Base-by-base conservation (phyloP, 2,888 invertebrate genomes). In the Glaucopsyche alexis region DNA sequence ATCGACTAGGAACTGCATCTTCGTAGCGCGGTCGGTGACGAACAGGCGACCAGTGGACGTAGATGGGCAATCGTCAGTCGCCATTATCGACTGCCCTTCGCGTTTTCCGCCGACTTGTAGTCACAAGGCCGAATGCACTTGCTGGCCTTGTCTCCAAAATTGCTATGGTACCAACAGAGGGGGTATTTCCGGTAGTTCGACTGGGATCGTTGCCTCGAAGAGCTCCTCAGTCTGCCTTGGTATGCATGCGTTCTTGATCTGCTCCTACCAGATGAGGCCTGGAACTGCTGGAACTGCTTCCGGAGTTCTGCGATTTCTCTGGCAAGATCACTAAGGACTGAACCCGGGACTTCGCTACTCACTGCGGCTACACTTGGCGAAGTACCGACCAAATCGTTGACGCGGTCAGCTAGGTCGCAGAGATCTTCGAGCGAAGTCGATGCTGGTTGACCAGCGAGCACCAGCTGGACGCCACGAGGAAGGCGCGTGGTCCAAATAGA, bases 21-120 rank as follows among this genome's bases (percentile, higher is more conserved):
- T 77, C 60, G 77, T 72, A 9, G 14, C 73, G 4, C 71, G 75
- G 65, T 65, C 65, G 40, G 38, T 40, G 7, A 65, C 40, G 16
- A 79, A 79, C n/a, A 79, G 72, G 75, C 79, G 77, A 78, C 78
- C 77, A 42, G 78, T n/a, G 7, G 74, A 71, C 49, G 52, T 52
- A 7, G 64, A 11, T 65, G 74, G 70, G 74, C 74, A 72, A 75
- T 79, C 79, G 75, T 66, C 73, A 3, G 79, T 79, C 81, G 79
- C 77, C 77, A 75, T 80, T 74, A 81, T 49, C 74, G 81, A 81
- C 74, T 77, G 78, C 78, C 77, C 74, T 1, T n/a, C 11, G 40
- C 7, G 72, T 76, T 76, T 77, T 42, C 77, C 76, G 67, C 40
- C 47, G 67, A 16, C 47, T 73, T 40, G 55, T 45, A 76, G 11